Evolutionary conservation across 2,797 vertebrate species (phyloP).

Genomic region (Pseudochirops corinnae): DNA sequence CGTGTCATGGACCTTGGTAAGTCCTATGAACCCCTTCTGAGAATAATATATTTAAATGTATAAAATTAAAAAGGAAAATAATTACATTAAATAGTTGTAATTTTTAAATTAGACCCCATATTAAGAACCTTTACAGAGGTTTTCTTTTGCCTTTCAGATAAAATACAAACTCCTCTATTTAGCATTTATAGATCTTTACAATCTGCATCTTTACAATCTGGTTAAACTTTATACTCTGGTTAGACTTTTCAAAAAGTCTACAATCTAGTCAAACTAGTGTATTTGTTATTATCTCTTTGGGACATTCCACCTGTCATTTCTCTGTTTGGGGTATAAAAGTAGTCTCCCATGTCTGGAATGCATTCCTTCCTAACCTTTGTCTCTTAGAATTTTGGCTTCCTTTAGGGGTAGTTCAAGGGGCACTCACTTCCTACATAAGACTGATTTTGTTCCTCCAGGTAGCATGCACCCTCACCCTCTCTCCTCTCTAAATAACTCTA

Average conservation of each 20-base stretch:
- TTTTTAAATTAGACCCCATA: neutral
- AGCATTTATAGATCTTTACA: neutral
- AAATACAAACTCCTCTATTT: neutral
- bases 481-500: neutral
- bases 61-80: neutral
- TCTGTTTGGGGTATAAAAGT: neutral
- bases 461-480: neutral
- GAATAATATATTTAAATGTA: neutral
- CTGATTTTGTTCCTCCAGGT: neutral
- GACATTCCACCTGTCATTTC: neutral
- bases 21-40: neutral
- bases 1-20: neutral
- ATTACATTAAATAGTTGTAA: neutral
- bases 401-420: neutral
- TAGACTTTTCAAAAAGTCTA: neutral
- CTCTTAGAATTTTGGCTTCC: neutral
- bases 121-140: neutral
- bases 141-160: neutral
- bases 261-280: no score
- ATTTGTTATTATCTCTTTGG: neutral
- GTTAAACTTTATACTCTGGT: neutral
- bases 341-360: neutral
- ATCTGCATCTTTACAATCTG: neutral
- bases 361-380: neutral
- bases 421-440: neutral